Evolutionary conservation across 2,888 invertebrate species (phyloP), one percentile per base, ranked within the genome.

Genomic region (Cartodere bifasciata): DNA sequence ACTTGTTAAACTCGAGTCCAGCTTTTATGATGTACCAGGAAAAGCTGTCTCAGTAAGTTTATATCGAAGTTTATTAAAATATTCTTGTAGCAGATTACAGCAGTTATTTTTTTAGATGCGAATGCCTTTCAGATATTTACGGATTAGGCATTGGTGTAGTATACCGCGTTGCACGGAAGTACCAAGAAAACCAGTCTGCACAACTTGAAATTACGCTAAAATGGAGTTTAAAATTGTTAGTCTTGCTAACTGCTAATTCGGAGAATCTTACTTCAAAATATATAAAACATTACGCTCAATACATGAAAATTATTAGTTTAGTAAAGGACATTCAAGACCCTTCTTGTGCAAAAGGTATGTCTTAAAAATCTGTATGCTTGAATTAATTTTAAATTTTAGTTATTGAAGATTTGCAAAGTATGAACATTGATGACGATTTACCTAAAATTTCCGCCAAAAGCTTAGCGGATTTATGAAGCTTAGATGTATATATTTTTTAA

Each of bases 121-220:
- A 42, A 9, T 53, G 55, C 41, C 34, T 53, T 24, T 34, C 44
- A 4, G 44, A 45, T 16, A 36, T 48, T 13, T 47, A 48, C 28
- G 48, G 45, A 35, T 28, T 48, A 20, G 38, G 34, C 38, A 41
- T 48, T 23, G 47, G 45, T 25, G 39, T 46, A 29, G 28, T 45
- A n/a, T 46, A 37, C 28, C 40, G 34, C 35, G 37, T 34, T 16
- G 32, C 45, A 16, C 34, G 41, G n/a, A 37, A 35, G 13, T 44
- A 42, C 34, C 35, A 31, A 25, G 31, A 38, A 28, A 29, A 40
- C 22, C 13, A 32, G 28, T 4, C 7, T 17, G 14, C 15, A 13
- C 2, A 15, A 7, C 16, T 11, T 4, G 24, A 22, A 27, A 13
- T 26, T 32, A 23, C 14, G 21, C 3, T 14, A 10, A 24, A 4